These are phyloP conservation scores for Desoria tigrina DNA, from an alignment of 2,888 invertebrate species.

Conservation along the genomic window DNA sequence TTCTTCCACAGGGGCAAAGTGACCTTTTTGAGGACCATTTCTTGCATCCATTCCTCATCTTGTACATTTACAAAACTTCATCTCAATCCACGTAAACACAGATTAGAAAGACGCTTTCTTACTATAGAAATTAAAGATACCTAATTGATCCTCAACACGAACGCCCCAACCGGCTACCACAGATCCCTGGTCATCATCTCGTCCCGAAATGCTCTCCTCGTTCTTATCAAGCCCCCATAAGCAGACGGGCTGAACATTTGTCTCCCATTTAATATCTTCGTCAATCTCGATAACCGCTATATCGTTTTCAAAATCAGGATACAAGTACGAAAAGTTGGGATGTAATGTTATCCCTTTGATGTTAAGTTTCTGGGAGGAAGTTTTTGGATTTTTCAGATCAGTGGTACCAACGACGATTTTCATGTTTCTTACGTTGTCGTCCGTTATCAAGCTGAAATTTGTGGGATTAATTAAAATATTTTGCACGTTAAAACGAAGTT, in stretches of 20 bases:
- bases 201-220: not conserved
- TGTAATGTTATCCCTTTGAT: slow-evolving; percentile 25
- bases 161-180: slow-evolving; percentile 37
- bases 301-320: slow-evolving; percentile 39
- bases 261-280: slow-evolving; percentile 24
- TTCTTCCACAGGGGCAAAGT: slow-evolving; percentile 35
- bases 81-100: not conserved
- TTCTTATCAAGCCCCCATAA: slow-evolving; percentile 20
- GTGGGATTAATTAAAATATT: slow-evolving; percentile 13
- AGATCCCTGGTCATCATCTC: not conserved
- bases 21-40: slow-evolving; percentile 30
- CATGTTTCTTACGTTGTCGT: not conserved
- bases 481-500: not conserved
- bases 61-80: slow-evolving; percentile 19
- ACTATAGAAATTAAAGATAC: slow-evolving; percentile 5
- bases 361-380: slow-evolving; percentile 4
- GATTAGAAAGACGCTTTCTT: not conserved
- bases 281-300: slow-evolving; percentile 32
- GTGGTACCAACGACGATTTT: slow-evolving; percentile 24
- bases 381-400: slow-evolving; percentile 18
- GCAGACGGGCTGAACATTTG: slow-evolving; percentile 31
- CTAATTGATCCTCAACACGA: slow-evolving; percentile 3
- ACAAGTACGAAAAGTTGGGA: slow-evolving; percentile 32
- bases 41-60: slow-evolving; percentile 33
- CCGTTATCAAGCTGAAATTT: not conserved